Conservation (phyloP, 2,797 vertebrate species). For the Enteromius argenteus region DNA sequence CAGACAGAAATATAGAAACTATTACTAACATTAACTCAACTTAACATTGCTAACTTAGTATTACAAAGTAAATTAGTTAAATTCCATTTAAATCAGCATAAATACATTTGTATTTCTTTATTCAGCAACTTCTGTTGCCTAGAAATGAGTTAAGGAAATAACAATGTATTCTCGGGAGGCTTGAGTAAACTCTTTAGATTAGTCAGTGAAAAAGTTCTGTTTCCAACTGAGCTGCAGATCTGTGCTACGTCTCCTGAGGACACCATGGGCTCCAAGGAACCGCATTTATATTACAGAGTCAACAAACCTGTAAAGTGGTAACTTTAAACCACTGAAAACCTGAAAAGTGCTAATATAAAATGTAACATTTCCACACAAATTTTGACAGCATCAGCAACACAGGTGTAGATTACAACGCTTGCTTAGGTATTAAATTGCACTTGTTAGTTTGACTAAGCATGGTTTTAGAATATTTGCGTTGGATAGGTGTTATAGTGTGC, state of each 20-base stretch:
- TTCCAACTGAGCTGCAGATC: constrained; percentile 50
- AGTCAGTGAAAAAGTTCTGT: constrained; percentile 46
- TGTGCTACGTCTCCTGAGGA: constrained; percentile 42
- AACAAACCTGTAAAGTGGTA: constrained; percentile 28
- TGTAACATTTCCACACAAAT: constrained; percentile 16
- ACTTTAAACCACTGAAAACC: constrained; percentile 35
- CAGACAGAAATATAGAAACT: neutral
- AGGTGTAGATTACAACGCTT: neutral
- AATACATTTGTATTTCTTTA: constrained; percentile 14
- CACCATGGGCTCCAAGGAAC: constrained; percentile 29
- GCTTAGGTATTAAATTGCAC: constrained; percentile 2
- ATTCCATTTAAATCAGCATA: constrained; percentile 7
- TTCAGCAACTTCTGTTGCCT: neutral
- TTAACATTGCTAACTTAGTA: neutral
- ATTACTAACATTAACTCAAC: constrained; percentile 6
- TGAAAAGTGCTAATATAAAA: constrained; percentile 6
- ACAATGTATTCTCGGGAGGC: constrained; percentile 26
- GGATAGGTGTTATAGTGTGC: constrained; percentile 1
- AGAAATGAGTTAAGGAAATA: constrained; percentile 8
- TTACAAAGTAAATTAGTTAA: neutral
- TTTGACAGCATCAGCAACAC: constrained; percentile 35
- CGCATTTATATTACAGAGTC: constrained; percentile 52
- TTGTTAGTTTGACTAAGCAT: constrained; percentile 11
- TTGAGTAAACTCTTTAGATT: constrained; percentile 42
- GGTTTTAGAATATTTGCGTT: constrained; percentile 15